These are phyloP conservation scores for Abscondita cerata DNA, from an alignment of 2,888 invertebrate genomes.

Conservation along the genomic window DNA sequence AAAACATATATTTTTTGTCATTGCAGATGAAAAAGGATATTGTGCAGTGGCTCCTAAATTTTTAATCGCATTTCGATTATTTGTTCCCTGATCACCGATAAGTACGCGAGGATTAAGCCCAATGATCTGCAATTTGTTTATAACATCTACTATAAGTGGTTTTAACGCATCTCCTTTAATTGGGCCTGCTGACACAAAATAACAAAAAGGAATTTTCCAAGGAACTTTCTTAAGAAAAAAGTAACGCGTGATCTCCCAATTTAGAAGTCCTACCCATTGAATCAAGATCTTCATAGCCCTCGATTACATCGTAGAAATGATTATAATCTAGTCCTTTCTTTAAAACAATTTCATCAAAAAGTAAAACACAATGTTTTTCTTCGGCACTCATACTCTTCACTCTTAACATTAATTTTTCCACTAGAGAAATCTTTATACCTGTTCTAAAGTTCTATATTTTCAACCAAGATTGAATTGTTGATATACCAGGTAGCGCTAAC, in stretches of 20 bases:
- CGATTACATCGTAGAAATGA: not conserved
- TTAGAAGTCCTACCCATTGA: too few species aligned
- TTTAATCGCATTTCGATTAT: not conserved
- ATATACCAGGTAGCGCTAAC: too few species aligned
- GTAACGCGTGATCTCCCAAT: not conserved
- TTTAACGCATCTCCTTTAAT: too few species aligned
- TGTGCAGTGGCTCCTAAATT: not conserved
- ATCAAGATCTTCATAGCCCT: not conserved
- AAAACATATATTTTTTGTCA: not conserved
- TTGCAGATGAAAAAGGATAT: not conserved
- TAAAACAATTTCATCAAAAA: not conserved
- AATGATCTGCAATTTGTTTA: not conserved
- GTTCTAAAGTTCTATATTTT: not conserved
- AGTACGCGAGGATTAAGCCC: not conserved
- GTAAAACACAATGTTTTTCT: constrained; percentile 4
- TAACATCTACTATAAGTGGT: too few species aligned
- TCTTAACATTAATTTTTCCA: not conserved
- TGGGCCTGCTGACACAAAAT: not conserved
- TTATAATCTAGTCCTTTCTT: not conserved
- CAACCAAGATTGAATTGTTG: too few species aligned
- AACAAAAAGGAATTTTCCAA: constrained; percentile 3
- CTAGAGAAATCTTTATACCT: not conserved
- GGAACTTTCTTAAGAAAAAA: not conserved
- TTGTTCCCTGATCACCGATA: not conserved
- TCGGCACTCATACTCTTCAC: not conserved